These are phyloP conservation scores for Nyctibius bracteatus DNA, from an alignment of 2,113 vertebrate species.

Conservation along the genomic window DNA sequence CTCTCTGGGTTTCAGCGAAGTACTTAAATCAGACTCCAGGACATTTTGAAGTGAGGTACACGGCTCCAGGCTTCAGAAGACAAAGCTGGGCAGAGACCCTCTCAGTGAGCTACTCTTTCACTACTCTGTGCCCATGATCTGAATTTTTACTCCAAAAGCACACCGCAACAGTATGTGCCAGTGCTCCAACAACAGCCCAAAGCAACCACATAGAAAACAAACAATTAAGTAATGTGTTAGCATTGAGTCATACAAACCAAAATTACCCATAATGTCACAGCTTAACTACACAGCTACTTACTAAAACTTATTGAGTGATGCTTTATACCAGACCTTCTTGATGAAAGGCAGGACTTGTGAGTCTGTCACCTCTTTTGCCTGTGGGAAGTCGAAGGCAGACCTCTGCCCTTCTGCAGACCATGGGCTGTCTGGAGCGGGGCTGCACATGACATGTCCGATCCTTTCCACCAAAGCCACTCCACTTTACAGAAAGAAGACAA, in stretches of 20 bases:
- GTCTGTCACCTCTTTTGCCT: background rate
- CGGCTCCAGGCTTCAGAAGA: background rate
- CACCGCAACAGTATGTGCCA: background rate
- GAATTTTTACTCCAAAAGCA: background rate
- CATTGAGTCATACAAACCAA: background rate
- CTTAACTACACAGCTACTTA: background rate
- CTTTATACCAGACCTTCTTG: background rate
- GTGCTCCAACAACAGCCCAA: background rate
- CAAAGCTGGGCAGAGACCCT: background rate
- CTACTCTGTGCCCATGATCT: background rate
- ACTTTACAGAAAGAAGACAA: background rate
- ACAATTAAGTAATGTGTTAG: background rate
- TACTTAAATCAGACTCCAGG: background rate
- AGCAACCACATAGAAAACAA: background rate
- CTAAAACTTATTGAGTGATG: background rate
- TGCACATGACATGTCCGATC: rapidly evolving
- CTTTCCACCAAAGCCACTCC: background rate
- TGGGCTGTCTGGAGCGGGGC: background rate
- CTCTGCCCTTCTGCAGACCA: background rate
- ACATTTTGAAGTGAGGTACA: background rate
- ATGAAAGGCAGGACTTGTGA: background rate
- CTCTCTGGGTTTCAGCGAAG: background rate
- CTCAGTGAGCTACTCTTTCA: background rate
- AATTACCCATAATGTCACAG: background rate
- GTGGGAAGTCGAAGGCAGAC: rapidly evolving